These are phyloP conservation scores for Drosophila longiperda DNA, from an alignment of 2,888 invertebrate species.

Conservation along the genomic window DNA sequence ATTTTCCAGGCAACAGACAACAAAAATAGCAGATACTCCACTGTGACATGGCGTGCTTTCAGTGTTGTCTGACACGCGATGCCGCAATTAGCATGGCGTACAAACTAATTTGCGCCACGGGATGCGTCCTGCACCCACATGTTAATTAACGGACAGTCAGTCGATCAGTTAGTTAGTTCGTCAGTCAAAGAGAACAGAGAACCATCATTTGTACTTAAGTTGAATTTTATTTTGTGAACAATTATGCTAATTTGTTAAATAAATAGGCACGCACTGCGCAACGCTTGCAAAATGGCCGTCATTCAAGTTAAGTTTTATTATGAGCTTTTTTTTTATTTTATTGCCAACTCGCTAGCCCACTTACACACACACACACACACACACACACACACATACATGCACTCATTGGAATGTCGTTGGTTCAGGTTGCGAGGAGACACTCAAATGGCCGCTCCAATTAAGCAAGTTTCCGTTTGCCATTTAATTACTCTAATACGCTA, in stretches of 20 bases:
- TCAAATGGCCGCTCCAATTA: constrained; percentile 75
- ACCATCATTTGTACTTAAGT: constrained; percentile 81
- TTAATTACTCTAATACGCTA: constrained; percentile 83
- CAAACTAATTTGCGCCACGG: constrained; percentile 83
- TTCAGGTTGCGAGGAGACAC: constrained; percentile 17
- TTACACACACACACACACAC: constrained; percentile 17
- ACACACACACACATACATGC: constrained; percentile 3
- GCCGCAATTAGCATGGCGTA: constrained; percentile 83
- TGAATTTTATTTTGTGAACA: constrained; percentile 83
- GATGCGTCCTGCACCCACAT: constrained; percentile 79
- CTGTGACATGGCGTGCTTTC: constrained; percentile 62
- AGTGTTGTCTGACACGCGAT: constrained; percentile 82
- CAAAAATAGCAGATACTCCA: constrained; percentile 4
- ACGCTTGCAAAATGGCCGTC: constrained; percentile 62
- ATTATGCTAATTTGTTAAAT: constrained; percentile 84
- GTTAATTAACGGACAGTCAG: constrained; percentile 66
- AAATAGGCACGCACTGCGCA: constrained; percentile 68
- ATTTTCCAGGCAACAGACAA: constrained; percentile 53
- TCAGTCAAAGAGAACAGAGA: background rate
- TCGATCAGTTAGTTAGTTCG: constrained; percentile 7
- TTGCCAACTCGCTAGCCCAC: constrained; percentile 50
- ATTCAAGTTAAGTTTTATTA: constrained; percentile 79
- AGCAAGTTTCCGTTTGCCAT: constrained; percentile 74
- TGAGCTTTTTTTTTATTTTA: constrained; percentile 75
- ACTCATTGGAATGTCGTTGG: background rate